phyloP scores from a whole-genome alignment of 2,888 invertebrate species.

The Stenodera caucasica region DNA sequence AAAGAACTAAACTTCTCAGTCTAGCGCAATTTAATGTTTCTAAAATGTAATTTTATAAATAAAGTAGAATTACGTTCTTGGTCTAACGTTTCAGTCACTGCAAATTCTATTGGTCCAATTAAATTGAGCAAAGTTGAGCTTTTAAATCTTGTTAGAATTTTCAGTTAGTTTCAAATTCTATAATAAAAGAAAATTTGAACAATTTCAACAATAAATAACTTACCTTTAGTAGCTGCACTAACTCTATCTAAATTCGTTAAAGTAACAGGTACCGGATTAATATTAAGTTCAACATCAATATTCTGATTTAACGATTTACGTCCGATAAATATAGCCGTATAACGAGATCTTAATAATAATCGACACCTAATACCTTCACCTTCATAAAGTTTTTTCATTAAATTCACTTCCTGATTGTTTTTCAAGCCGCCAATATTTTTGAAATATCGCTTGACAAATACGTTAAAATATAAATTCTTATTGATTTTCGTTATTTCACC shows the following conservation, averaged over 20 bases:
- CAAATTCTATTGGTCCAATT: background rate
- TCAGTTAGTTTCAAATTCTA: background rate
- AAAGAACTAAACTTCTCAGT: background rate
- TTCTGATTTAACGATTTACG: constrained; percentile 43
- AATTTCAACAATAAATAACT: constrained; percentile 13
- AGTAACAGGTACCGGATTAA: constrained; percentile 54
- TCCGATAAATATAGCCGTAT: constrained; percentile 53
- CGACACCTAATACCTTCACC: constrained; percentile 53
- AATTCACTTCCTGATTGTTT: constrained; percentile 46
- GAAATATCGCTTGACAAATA: constrained; percentile 51
- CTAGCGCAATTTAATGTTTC: background rate
- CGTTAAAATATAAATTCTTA: constrained; percentile 46
- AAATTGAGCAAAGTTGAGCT: background rate
- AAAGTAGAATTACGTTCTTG: background rate
- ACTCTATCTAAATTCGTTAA: constrained; percentile 55
- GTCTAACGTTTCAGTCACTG: background rate
- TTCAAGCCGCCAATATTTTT: constrained; percentile 45
- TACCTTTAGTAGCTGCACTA: constrained; percentile 55
- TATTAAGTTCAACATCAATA: constrained; percentile 48
- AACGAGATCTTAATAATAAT: constrained; percentile 50
- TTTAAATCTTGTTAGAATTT: background rate
- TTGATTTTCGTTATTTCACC: constrained; percentile 45
- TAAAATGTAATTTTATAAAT: background rate
- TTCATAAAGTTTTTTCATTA: constrained; percentile 47
- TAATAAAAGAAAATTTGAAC: no score